Evolutionary conservation across 2,113 vertebrate species (phyloP).

Genomic region (Pholis gunnellus): DNA sequence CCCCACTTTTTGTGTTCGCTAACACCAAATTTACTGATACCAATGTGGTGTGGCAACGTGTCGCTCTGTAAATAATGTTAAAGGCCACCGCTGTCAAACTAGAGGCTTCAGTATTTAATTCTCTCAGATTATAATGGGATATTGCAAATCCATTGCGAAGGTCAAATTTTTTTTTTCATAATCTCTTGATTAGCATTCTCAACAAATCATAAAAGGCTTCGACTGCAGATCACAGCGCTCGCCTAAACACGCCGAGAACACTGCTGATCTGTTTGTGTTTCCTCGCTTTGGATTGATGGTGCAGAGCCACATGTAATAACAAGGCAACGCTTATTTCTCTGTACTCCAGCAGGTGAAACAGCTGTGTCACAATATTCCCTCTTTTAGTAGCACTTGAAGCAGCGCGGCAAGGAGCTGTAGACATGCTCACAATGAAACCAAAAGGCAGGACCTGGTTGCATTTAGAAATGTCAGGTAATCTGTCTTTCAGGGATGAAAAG

Average conservation of each 20-base stretch:
- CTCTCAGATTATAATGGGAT: background rate
- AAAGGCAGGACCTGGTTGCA: constrained; percentile 55
- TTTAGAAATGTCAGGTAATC: constrained; percentile 78
- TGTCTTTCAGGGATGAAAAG: constrained; percentile 73
- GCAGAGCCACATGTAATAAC: constrained; percentile 39
- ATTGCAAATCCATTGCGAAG: background rate
- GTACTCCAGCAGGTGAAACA: constrained; percentile 41
- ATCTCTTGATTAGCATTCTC: background rate
- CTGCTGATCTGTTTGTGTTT: constrained; percentile 29
- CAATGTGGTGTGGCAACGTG: background rate
- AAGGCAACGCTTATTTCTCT: constrained; percentile 21
- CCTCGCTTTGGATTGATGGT: constrained; percentile 25
- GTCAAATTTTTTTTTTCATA: background rate
- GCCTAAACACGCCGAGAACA: background rate
- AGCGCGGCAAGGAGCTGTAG: background rate
- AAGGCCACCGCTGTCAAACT: background rate
- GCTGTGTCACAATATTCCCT: constrained; percentile 45
- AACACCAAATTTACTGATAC: no score
- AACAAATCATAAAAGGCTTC: background rate
- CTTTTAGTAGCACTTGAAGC: constrained; percentile 41
- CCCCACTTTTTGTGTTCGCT: background rate
- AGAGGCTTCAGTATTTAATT: background rate
- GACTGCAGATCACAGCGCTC: background rate
- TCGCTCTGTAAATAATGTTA: background rate
- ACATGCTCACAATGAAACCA: constrained; percentile 53